A percentile compares a stretch with the other conserved stretches of the same genome.
Evolutionary conservation across 2,888 invertebrate species (phyloP).

Genomic region (Heteromurus nitidus): DNA sequence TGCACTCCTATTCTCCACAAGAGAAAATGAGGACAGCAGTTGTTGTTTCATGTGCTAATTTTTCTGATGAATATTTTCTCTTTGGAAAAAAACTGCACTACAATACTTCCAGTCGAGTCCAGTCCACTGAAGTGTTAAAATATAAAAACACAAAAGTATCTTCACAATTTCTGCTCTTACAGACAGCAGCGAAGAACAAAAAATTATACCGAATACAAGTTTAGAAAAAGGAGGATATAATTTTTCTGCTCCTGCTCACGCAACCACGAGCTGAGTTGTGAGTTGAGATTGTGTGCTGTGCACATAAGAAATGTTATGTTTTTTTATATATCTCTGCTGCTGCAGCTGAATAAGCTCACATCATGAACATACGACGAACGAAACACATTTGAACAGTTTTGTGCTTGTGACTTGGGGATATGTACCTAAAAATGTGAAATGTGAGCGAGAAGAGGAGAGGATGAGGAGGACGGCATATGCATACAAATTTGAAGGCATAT

Average conservation of each 20-base stretch:
- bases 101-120: too few relatives aligned
- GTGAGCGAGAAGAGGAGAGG: background rate
- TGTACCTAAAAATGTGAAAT: background rate
- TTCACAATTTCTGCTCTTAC: too few relatives aligned
- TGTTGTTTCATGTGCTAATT: too few relatives aligned
- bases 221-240: conserved; percentile 18
- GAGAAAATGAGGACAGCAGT: background rate
- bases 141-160: too few relatives aligned
- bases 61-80: background rate
- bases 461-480: background rate
- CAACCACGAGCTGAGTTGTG: conserved; percentile 48
- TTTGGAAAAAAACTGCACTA: too few relatives aligned
- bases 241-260: conserved; percentile 48
- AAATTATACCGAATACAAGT: too few relatives aligned
- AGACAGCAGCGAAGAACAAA: too few relatives aligned
- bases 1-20: background rate
- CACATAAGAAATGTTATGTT: conserved; percentile 31
- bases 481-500: background rate
- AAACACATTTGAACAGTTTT: background rate
- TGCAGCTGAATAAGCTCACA: too few relatives aligned
- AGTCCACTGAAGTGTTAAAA: too few relatives aligned
- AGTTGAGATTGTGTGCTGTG: conserved; percentile 15
- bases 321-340: too few relatives aligned
- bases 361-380: conserved; percentile 16
- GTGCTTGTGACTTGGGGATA: background rate